Percentiles rank a stretch among this genome's conserved stretches.
phyloP scores from a whole-genome alignment of 2,888 invertebrate genomes.

The Chrysina gloriosa region DNA sequence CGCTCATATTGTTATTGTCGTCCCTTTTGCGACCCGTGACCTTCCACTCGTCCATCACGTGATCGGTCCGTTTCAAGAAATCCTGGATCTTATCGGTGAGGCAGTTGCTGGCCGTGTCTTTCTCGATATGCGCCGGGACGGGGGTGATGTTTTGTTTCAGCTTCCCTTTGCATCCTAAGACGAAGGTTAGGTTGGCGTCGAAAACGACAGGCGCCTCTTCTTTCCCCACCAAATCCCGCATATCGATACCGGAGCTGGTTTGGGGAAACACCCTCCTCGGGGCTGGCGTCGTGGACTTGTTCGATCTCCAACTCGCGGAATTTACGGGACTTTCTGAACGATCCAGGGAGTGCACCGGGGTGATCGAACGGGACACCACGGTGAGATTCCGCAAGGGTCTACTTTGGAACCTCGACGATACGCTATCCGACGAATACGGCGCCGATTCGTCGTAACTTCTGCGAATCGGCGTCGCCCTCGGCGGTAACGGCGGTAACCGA shows the following conservation, averaged over 20 bases:
- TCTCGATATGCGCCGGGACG: slow-evolving; percentile 80
- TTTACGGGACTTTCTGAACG: slow-evolving; percentile 52
- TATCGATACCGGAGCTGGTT: slow-evolving; percentile 63
- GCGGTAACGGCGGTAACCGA: slow-evolving; percentile 41
- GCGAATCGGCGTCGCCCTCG: slow-evolving; percentile 48
- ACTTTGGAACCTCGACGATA: slow-evolving; percentile 53
- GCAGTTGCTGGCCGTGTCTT: slow-evolving; percentile 81
- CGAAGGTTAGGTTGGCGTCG: slow-evolving; percentile 84
- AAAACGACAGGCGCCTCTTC: slow-evolving; percentile 85
- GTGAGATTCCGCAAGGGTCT: slow-evolving; percentile 63
- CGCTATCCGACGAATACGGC: slow-evolving; percentile 50
- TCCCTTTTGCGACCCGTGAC: slow-evolving; percentile 73
- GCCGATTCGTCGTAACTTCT: slow-evolving; percentile 52
- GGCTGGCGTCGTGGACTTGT: slow-evolving; percentile 63
- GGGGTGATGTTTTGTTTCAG: slow-evolving; percentile 75
- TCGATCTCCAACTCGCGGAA: slow-evolving; percentile 56
- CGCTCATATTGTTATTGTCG: slow-evolving; percentile 46
- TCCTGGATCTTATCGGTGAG: slow-evolving; percentile 81
- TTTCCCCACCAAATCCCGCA: slow-evolving; percentile 72
- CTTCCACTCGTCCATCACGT: slow-evolving; percentile 89
- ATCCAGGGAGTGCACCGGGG: slow-evolving; percentile 46
- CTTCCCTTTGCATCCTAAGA: slow-evolving; percentile 79
- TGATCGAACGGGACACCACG: slow-evolving; percentile 52
- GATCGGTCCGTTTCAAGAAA: slow-evolving; percentile 85
- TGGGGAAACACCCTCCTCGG: slow-evolving; percentile 76